Conservation (phyloP, 2,113 vertebrate genomes). For the Coracopsis vasa region DNA sequence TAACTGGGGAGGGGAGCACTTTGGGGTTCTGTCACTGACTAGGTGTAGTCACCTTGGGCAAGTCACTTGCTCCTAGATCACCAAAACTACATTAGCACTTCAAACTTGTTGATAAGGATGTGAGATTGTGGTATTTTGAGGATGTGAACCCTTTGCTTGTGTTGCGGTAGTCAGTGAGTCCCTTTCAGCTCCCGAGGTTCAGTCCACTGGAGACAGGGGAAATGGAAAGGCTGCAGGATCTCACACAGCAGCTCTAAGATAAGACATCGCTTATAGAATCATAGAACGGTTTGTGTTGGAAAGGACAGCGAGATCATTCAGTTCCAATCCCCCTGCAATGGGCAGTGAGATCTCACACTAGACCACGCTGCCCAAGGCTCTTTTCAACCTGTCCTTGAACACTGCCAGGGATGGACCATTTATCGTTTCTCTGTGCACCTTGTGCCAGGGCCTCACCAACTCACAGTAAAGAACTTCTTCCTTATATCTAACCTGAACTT, state of each 20-base stretch:
- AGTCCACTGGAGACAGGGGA: not conserved
- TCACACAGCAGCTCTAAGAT: not conserved
- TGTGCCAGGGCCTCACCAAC: not conserved
- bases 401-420: not conserved
- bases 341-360: not conserved
- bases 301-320: not conserved
- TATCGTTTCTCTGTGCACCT: not conserved
- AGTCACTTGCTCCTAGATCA: not conserved
- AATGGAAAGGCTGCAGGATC: not conserved
- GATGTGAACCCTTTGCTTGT: not conserved
- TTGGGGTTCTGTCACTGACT: not conserved
- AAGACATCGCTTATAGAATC: not conserved
- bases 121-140: not conserved
- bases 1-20: rapidly evolving
- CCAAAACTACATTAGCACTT: not conserved
- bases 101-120: rapidly evolving
- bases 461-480: not conserved
- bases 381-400: not conserved
- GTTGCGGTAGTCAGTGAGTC: rapidly evolving
- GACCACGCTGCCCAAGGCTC: not conserved
- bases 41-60: not conserved
- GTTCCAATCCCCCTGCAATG: not conserved
- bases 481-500: not conserved
- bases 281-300: not conserved
- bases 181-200: not conserved